Percentiles rank a stretch among this genome's conserved stretches.
These are phyloP conservation scores for Anser brachyrhynchus DNA, from an alignment of 2,113 vertebrate genomes.

Conservation along the genomic window DNA sequence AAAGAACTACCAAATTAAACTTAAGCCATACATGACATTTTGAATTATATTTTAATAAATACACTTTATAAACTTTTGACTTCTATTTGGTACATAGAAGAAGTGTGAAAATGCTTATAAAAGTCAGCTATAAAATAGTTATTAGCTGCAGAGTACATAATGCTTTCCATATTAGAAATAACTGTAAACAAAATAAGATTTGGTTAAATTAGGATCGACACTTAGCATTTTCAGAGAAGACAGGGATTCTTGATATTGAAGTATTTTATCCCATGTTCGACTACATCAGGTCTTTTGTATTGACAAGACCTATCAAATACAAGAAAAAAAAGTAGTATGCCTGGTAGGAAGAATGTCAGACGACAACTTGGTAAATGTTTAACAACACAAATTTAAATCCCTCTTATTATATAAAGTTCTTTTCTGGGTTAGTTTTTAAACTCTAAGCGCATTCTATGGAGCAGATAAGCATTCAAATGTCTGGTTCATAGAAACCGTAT, in stretches of 20 bases:
- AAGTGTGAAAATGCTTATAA: background rate
- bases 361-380: slow-evolving; percentile 29
- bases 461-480: background rate
- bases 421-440: background rate
- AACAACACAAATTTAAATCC: slow-evolving; percentile 27
- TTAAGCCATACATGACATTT: background rate
- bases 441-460: background rate
- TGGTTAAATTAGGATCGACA: slow-evolving; percentile 59
- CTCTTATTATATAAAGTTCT: background rate
- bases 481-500: background rate
- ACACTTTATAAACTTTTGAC: background rate
- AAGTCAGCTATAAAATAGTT: background rate
- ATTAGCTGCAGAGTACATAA: slow-evolving; percentile 21
- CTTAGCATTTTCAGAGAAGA: slow-evolving; percentile 72
- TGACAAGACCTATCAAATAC: slow-evolving; percentile 73
- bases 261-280: slow-evolving; percentile 72
- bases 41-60: background rate
- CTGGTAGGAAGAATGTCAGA: slow-evolving; percentile 53
- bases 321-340: slow-evolving; percentile 64
- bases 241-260: slow-evolving; percentile 67
- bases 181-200: slow-evolving; percentile 26
- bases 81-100: background rate
- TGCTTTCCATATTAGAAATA: slow-evolving; percentile 12
- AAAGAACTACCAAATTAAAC: background rate
- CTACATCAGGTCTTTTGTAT: slow-evolving; percentile 71